Conservation (phyloP, 2,888 invertebrate species). For the Cantharis nigra region DNA sequence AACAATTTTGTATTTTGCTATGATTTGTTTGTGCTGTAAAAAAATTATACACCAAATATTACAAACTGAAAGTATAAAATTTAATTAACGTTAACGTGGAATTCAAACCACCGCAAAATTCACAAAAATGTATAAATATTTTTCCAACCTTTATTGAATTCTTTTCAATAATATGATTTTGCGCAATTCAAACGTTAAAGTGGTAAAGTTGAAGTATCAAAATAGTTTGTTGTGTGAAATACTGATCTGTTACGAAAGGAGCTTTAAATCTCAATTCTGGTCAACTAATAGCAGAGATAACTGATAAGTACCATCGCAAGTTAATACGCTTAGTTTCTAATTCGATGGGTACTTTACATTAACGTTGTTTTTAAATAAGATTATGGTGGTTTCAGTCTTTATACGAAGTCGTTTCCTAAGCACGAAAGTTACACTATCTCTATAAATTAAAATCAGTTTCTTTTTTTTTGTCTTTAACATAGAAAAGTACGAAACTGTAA, state of each 20-base stretch:
- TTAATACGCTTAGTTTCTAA: background rate
- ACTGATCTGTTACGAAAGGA: background rate
- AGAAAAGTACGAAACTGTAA: too few species aligned
- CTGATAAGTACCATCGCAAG: background rate
- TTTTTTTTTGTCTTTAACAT: too few species aligned
- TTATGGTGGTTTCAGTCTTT: background rate
- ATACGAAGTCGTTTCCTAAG: background rate
- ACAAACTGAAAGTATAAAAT: too few species aligned
- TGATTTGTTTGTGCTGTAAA: too few species aligned
- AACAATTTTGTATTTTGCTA: background rate
- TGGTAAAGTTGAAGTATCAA: background rate
- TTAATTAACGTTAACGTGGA: too few species aligned
- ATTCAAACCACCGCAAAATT: too few species aligned
- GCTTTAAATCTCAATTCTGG: background rate
- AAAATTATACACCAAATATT: too few species aligned
- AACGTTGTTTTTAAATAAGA: background rate
- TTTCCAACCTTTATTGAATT: too few species aligned
- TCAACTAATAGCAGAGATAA: background rate
- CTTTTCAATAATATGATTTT: too few species aligned
- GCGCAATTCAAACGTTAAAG: background rate
- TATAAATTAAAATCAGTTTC: too few species aligned
- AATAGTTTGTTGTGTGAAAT: background rate
- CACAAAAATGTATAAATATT: too few species aligned
- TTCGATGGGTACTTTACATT: background rate
- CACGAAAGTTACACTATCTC: background rate